Evolutionary conservation across 2,113 vertebrate genomes (phyloP).

Genomic region (Hemibagrus wyckioides): DNA sequence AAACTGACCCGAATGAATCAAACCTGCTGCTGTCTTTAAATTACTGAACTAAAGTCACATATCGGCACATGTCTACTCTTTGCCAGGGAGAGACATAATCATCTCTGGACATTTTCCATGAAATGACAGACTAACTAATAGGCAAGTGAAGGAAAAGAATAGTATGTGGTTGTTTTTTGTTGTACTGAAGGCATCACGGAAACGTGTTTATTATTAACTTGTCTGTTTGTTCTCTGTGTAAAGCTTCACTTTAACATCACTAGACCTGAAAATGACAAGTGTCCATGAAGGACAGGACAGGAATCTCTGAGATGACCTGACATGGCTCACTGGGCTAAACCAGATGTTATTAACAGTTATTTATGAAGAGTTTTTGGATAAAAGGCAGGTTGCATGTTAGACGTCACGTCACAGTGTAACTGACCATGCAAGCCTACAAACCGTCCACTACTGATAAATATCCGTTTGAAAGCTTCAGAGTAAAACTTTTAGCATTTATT

Average conservation of each 20-base stretch:
- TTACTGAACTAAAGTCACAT: neutral
- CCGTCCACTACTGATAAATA: too few species aligned
- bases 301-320: neutral
- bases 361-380: neutral
- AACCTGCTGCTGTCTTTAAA: neutral
- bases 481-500: neutral
- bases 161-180: neutral
- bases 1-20: neutral
- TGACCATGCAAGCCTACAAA: too few species aligned
- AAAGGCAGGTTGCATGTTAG: neutral
- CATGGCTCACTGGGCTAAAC: neutral
- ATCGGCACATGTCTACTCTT: neutral
- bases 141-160: neutral
- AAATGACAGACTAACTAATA: neutral
- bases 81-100: neutral
- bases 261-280: neutral
- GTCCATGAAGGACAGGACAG: neutral
- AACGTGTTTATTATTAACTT: constrained; percentile 5
- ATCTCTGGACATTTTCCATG: neutral
- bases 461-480: neutral
- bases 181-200: neutral
- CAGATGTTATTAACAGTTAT: too few species aligned
- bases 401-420: too few species aligned
- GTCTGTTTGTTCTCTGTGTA: neutral
- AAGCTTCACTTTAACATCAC: neutral